Base-by-base conservation (phyloP, 1,140 invertebrate species). In the Rhynchophorus ferrugineus region DNA sequence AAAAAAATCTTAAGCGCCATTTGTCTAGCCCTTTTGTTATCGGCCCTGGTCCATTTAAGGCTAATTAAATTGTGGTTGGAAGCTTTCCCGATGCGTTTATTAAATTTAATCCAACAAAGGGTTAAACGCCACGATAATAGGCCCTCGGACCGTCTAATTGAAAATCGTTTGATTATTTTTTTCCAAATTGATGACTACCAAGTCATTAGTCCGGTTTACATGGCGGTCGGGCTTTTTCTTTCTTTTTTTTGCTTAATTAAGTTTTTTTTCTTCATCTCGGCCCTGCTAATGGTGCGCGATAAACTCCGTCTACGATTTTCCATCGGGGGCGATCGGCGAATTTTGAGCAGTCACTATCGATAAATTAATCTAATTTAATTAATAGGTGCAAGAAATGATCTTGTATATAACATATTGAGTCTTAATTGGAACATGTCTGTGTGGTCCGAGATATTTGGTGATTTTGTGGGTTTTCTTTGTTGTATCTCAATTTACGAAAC, bases 81-180 rank as follows among this genome's bases (percentile, higher is more conserved):
- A 37, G 19, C 45, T 22, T 33, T 20, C 13, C n/a, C n/a, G n/a
- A n/a, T n/a, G n/a, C 11, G 45, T 36, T 52, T 44, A 44, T 52
- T 52, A 52, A 52, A 52, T 52, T 52, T 52, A 39, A 52, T 44
- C 42, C 42, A 38, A 52, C 42, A 52, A 44, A 45, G 49, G 43
- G 41, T 52, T 50, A 22, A 44, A 39, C 17, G 13, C 2, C 18
- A 18, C 47, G 49, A 50, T 50, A 50, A 50, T 50, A 34, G 49
- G 18, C 29, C 22, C 19, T 22, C 9, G 24, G 19, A 11, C 36
- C 8, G 20, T 2, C 42, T 35, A 34, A 38, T 35, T 33, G 39
- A 50, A 43, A 34, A 38, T 34, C 13, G 24, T 43, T 50, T 47
- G 33, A 38, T 38, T 5, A 19, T 47, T 44, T 50, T 33, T 50